Evolutionary conservation across 2,797 vertebrate species (phyloP).

Genomic region (Protosalanx chinensis): DNA sequence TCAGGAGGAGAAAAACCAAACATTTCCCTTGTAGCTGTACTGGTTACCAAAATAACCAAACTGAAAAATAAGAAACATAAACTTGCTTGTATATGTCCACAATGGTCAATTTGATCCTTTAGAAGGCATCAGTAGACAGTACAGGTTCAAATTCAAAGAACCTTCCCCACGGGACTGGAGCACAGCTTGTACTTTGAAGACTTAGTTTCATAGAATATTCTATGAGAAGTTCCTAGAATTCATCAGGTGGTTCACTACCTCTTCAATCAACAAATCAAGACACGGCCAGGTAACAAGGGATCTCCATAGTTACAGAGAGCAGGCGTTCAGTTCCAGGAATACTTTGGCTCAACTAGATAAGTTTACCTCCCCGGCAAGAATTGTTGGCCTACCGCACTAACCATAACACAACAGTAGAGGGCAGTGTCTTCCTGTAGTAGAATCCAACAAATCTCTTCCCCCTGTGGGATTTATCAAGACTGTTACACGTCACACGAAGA

Average conservation of each 20-base stretch:
- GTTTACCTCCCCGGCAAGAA: neutral
- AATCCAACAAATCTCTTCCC: neutral
- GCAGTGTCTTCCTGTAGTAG: constrained; percentile 17
- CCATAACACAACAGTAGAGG: constrained; percentile 26
- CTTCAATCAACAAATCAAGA: neutral
- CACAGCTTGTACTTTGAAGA: neutral
- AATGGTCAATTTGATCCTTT: neutral
- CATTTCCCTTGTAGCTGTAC: too few species aligned
- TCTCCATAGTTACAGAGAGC: neutral
- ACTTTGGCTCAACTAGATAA: neutral
- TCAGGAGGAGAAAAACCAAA: too few species aligned
- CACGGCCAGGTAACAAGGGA: too few species aligned
- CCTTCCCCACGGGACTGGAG: neutral
- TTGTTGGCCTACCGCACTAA: neutral
- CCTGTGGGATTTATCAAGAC: neutral
- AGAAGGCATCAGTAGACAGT: neutral
- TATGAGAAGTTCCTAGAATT: neutral
- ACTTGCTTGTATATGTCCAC: neutral
- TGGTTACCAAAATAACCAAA: too few species aligned
- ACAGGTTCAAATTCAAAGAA: neutral
- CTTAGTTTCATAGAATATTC: neutral
- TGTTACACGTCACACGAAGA: neutral
- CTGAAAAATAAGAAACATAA: too few species aligned
- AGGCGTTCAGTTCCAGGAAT: neutral
- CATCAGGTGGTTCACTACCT: neutral